Evolutionary conservation across 2,888 invertebrate genomes (phyloP).

Genomic region (Strigamia maritima): DNA sequence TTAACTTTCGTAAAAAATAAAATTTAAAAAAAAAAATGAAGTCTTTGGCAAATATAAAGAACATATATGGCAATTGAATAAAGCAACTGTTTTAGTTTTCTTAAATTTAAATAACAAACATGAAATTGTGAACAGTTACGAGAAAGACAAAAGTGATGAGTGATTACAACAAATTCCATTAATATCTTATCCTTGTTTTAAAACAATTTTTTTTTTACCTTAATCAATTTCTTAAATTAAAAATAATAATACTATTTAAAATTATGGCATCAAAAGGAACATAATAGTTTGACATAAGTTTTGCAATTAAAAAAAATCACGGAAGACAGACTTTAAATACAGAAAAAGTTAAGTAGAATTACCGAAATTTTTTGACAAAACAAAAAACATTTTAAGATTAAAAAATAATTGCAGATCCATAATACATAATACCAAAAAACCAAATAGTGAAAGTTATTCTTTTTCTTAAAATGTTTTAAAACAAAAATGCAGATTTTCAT

Average conservation of each 20-base stretch:
- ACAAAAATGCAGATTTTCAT: not conserved
- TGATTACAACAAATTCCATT: not conserved
- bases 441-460: not conserved
- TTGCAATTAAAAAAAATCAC: not conserved
- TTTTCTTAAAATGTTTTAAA: not conserved
- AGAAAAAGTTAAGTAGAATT: not conserved
- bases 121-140: conserved; percentile 15
- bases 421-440: not conserved
- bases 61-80: conserved; percentile 5
- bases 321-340: not conserved
- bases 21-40: not conserved
- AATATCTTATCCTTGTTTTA: not conserved
- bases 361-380: not conserved
- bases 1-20: not conserved
- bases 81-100: not conserved
- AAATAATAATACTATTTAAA: not conserved
- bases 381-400: not conserved
- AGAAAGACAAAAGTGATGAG: not conserved
- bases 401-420: not conserved
- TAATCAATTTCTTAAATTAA: not conserved
- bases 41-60: not conserved
- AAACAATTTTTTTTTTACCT: not conserved
- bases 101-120: conserved; percentile 11
- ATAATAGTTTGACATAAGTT: not conserved
- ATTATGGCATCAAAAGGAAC: conserved; percentile 14